Evolutionary conservation across 64 coral and sea anemone species (phyloP).

Genomic region (Actinia equina): DNA sequence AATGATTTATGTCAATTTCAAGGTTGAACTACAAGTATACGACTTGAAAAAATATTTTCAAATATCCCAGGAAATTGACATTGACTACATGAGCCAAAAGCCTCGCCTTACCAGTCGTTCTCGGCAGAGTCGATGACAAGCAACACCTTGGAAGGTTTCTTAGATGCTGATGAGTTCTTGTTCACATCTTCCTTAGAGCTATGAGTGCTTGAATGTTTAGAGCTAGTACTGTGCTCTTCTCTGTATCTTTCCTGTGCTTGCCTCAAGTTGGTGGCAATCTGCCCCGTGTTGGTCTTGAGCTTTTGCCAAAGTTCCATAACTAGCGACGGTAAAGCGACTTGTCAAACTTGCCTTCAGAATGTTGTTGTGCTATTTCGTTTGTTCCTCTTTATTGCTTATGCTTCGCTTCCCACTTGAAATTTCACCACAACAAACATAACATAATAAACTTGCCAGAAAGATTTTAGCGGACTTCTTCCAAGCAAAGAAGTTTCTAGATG

Average conservation of each 20-base stretch:
- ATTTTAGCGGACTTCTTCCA: neutral
- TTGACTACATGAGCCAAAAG: no score
- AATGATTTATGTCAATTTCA: neutral
- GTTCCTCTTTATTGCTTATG: neutral
- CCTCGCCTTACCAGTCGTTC: constrained; percentile 92
- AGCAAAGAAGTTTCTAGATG: neutral
- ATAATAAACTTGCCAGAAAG: neutral
- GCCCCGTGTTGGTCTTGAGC: constrained; percentile 40
- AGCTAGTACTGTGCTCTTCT: constrained; percentile 4
- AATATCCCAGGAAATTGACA: neutral
- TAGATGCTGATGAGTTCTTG: constrained; percentile 47
- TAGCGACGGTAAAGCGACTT: neutral
- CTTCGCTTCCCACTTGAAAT: neutral
- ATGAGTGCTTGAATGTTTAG: constrained; percentile 18
- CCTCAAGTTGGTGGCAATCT: constrained; percentile 4
- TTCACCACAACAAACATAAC: neutral
- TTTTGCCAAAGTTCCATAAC: constrained; percentile 65
- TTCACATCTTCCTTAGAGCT: constrained; percentile 56
- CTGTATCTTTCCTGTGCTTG: constrained; percentile 18
- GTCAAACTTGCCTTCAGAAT: neutral
- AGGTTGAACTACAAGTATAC: neutral
- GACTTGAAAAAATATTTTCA: neutral
- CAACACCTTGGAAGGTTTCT: constrained; percentile 71
- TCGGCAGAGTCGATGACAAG: constrained; percentile 85
- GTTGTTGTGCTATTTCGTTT: neutral